Conservation (phyloP, 2,888 invertebrate species). For the Tachystola acroxantha region DNA sequence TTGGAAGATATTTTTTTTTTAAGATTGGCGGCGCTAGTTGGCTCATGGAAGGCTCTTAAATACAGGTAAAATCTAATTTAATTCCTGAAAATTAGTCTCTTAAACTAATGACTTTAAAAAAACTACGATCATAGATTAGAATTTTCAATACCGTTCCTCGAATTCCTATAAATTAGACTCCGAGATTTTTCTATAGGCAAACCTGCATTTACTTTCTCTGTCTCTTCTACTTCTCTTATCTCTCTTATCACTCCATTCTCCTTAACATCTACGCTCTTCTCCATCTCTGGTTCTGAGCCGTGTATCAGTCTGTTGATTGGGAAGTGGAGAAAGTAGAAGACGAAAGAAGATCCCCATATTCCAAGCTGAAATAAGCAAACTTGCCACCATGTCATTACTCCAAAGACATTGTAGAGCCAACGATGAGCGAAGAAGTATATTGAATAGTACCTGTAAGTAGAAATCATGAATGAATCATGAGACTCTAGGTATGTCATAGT, state of each 20-base stretch:
- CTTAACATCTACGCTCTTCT: constrained; percentile 7
- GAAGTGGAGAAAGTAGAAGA: constrained; percentile 57
- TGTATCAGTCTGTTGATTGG: constrained; percentile 60
- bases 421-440: constrained; percentile 62
- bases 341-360: constrained; percentile 47
- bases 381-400: constrained; percentile 72
- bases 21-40: no score
- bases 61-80: no score
- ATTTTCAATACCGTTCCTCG: constrained; percentile 38
- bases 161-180: constrained; percentile 40
- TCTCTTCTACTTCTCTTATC: constrained; percentile 10
- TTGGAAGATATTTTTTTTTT: no score
- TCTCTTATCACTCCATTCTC: not conserved
- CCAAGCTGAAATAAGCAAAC: constrained; percentile 52
- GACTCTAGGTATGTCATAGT: no score
- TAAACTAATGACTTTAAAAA: no score
- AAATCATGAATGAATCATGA: no score
- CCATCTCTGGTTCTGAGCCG: constrained; percentile 17
- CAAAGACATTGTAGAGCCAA: constrained; percentile 74
- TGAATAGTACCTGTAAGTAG: constrained; percentile 53
- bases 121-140: constrained; percentile 38
- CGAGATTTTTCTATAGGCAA: constrained; percentile 27
- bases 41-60: no score
- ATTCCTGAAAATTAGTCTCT: no score
- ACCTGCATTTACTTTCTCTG: constrained; percentile 3